Evolutionary conservation across 64 coral and sea anemone genomes (phyloP).

Genomic region (Actinia tenebrosa): DNA sequence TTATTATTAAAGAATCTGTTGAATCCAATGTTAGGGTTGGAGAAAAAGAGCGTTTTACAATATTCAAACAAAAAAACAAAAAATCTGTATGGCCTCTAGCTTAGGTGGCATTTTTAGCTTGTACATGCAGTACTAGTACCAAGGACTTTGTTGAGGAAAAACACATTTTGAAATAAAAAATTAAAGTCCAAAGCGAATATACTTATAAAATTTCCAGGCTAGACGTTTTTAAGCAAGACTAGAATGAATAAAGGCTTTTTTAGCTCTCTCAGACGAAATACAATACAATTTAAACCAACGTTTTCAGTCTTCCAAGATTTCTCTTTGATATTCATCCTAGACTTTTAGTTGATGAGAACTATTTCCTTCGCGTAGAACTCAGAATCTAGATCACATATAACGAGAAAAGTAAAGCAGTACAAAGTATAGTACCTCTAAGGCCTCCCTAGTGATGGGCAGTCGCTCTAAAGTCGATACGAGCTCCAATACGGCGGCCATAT

Average conservation of each 20-base stretch:
- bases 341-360: not conserved
- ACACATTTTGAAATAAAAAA: not conserved
- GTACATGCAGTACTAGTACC: not conserved
- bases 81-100: too few species aligned
- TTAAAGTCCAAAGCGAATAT: not conserved
- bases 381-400: not conserved
- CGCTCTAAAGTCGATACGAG: slow-evolving; percentile 89
- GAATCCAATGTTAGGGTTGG: not conserved
- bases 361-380: not conserved
- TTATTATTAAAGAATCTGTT: not conserved
- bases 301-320: not conserved
- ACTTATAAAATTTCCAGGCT: not conserved
- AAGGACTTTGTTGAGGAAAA: not conserved
- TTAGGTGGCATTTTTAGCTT: not conserved
- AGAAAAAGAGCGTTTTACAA: not conserved
- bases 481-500: slow-evolving; percentile 98
- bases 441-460: slow-evolving; percentile 89
- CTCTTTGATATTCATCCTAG: not conserved
- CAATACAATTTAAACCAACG: not conserved
- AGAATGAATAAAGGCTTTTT: not conserved
- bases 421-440: slow-evolving; percentile 78
- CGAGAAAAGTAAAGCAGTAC: not conserved
- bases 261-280: not conserved
- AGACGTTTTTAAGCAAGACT: not conserved
- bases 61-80: not conserved